phyloP scores from a whole-genome alignment of 2,113 vertebrate species.

The Saccopteryx leptura region DNA sequence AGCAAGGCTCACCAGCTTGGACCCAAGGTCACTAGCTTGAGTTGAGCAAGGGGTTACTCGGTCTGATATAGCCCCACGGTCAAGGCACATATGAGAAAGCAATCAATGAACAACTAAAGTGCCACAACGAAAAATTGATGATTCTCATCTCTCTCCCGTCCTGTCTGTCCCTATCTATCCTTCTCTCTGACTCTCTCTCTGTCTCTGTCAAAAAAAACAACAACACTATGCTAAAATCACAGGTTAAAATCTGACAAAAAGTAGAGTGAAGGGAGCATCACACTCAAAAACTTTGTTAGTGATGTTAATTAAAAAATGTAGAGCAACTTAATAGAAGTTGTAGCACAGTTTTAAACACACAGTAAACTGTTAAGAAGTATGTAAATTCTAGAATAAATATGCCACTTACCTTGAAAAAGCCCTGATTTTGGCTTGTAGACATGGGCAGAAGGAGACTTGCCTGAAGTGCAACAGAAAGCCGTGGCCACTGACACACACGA shows the following conservation, averaged over 20 bases:
- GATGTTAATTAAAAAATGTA: no score
- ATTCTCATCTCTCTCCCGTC: no score
- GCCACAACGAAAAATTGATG: no score
- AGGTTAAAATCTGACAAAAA: background rate
- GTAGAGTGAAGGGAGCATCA: background rate
- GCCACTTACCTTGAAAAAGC: background rate
- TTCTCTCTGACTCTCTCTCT: no score
- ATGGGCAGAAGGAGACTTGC: background rate
- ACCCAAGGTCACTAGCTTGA: no score
- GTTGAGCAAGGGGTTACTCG: no score
- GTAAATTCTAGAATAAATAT: rapidly evolving
- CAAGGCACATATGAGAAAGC: no score
- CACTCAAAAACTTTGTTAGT: background rate
- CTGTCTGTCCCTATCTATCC: no score
- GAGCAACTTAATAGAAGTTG: no score
- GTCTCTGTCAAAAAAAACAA: background rate
- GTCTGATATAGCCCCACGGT: no score
- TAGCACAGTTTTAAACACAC: background rate
- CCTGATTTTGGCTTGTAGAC: background rate
- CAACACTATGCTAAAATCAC: background rate
- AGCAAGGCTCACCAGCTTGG: no score
- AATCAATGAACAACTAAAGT: no score
- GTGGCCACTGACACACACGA: rapidly evolving
- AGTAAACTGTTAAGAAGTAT: background rate
- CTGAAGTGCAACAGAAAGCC: rapidly evolving